Conservation (phyloP, 2,797 vertebrate species). For the Pygocentrus nattereri region DNA sequence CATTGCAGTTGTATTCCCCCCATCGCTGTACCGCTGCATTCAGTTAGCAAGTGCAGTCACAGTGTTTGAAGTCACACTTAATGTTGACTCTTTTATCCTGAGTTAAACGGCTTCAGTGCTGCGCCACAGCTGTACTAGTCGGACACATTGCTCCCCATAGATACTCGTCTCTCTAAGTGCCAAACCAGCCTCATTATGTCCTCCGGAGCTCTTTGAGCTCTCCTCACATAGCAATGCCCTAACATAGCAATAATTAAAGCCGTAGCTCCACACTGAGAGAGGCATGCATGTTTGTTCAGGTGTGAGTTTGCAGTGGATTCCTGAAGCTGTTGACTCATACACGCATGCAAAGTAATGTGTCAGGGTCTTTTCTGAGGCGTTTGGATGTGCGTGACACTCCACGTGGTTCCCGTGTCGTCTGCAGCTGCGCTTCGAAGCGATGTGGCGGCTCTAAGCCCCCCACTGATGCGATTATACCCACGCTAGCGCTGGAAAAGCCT, state of each 20-base stretch:
- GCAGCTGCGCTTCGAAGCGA: neutral
- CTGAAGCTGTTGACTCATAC: neutral
- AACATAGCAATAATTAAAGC: neutral
- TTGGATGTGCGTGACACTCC: neutral
- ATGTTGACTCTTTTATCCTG: neutral
- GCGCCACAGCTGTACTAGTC: neutral
- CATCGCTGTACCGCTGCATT: too few species aligned
- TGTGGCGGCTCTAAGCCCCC: neutral
- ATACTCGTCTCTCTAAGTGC: too few species aligned
- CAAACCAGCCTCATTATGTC: neutral
- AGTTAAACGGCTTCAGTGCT: neutral
- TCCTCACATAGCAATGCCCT: neutral
- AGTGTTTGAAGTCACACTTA: too few species aligned
- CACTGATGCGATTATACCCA: constrained; percentile 11
- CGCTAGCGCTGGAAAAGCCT: constrained; percentile 24
- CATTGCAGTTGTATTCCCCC: too few species aligned
- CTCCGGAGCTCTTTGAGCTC: neutral
- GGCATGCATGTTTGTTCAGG: neutral
- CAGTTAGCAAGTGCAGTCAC: too few species aligned
- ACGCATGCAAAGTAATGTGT: neutral
- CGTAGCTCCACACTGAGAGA: neutral
- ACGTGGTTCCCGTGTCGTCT: neutral
- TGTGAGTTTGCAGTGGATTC: neutral
- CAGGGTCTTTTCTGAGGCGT: neutral
- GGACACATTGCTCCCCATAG: neutral